phyloP scores from a whole-genome alignment of 2,888 invertebrate genomes.

The Melieria crassipennis region DNA sequence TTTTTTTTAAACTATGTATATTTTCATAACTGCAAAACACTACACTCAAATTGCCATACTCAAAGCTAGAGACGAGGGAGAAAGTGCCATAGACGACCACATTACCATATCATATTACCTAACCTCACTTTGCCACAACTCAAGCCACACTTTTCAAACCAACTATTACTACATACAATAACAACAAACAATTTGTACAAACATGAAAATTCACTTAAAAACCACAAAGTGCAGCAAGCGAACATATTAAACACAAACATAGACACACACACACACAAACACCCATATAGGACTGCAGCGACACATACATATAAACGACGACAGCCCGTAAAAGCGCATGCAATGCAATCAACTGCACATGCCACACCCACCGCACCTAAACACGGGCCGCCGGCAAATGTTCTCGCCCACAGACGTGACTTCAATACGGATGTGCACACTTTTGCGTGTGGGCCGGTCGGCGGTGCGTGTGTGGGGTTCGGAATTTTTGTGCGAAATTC shows the following conservation, averaged over 20 bases:
- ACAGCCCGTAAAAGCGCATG: neutral
- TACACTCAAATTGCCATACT: too few relatives aligned
- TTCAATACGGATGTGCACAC: too few relatives aligned
- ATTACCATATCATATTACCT: slow-evolving; percentile 13
- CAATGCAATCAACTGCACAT: neutral
- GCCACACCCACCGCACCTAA: slow-evolving; percentile 17
- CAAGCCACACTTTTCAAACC: too few relatives aligned
- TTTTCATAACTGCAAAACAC: too few relatives aligned
- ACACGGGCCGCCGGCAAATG: too few relatives aligned
- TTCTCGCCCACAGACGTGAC: too few relatives aligned
- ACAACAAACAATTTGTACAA: slow-evolving; percentile 31
- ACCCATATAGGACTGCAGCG: neutral
- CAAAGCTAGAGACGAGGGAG: too few relatives aligned
- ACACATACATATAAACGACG: slow-evolving; percentile 6
- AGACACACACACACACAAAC: slow-evolving; percentile 1
- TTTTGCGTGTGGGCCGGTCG: too few relatives aligned
- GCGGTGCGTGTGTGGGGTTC: too few relatives aligned
- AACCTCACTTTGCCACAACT: slow-evolving; percentile 21
- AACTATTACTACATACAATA: slow-evolving; percentile 24
- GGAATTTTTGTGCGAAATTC: too few relatives aligned
- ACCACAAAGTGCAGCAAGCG: slow-evolving; percentile 33
- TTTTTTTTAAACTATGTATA: too few relatives aligned
- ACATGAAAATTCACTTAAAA: slow-evolving; percentile 41
- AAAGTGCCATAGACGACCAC: too few relatives aligned
- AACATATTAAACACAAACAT: slow-evolving; percentile 13